These are phyloP conservation scores for Meteorus colon DNA, from an alignment of 2,888 invertebrate species.

Conservation along the genomic window DNA sequence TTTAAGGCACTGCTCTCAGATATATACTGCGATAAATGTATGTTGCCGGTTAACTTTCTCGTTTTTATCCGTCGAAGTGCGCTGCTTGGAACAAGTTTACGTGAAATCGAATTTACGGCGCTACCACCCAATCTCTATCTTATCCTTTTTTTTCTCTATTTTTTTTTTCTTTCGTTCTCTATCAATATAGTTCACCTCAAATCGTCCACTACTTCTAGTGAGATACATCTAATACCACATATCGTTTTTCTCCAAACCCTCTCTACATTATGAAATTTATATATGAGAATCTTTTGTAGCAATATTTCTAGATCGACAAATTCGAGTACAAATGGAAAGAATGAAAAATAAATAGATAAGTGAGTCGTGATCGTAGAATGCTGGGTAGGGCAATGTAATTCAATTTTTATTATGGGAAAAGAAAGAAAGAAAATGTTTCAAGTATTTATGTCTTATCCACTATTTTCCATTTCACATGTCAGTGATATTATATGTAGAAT, in stretches of 20 bases:
- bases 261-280: not conserved
- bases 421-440: too few species aligned
- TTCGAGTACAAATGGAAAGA: too few species aligned
- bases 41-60: constrained; percentile 41
- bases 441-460: too few species aligned
- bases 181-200: constrained; percentile 26
- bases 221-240: constrained; percentile 14
- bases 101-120: constrained; percentile 50
- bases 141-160: not conserved
- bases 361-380: too few species aligned
- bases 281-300: not conserved
- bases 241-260: not conserved
- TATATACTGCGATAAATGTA: not conserved
- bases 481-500: too few species aligned
- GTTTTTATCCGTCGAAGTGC: constrained; percentile 34
- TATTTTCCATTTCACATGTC: too few species aligned
- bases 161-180: not conserved
- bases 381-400: too few species aligned
- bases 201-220: constrained; percentile 30
- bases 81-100: constrained; percentile 47
- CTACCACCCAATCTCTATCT: constrained; percentile 24
- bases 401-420: too few species aligned
- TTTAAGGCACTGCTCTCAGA: not conserved
- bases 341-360: too few species aligned
- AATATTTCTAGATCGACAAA: too few species aligned